A percentile compares a stretch with the other conserved stretches of the same genome.
Conservation (phyloP, 2,113 vertebrate genomes). For the Chlorodrepanis virens region DNA sequence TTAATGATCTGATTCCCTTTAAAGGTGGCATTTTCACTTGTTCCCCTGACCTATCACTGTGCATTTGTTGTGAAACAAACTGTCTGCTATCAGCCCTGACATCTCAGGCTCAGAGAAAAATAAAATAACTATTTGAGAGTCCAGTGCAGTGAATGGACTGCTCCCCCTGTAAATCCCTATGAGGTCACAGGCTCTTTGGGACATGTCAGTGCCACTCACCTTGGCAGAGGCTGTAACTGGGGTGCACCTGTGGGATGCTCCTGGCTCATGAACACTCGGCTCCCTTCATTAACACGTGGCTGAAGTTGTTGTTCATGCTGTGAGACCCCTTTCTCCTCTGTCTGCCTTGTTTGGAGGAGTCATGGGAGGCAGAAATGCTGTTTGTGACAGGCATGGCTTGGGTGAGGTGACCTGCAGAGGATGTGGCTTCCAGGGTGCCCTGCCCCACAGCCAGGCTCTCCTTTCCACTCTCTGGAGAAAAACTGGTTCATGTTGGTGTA, state of each 20-base stretch:
- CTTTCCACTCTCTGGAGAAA: neutral
- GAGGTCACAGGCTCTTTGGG: accelerated
- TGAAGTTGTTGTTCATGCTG: neutral
- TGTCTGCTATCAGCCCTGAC: neutral
- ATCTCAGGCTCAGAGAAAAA: neutral
- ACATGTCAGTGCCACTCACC: accelerated
- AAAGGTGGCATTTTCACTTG: slow-evolving; percentile 44
- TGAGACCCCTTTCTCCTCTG: neutral
- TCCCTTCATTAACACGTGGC: neutral
- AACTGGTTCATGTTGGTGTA: neutral
- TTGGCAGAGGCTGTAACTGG: neutral
- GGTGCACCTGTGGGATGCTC: neutral
- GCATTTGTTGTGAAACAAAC: neutral
- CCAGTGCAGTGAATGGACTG: neutral
- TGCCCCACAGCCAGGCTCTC: neutral
- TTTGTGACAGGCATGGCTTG: neutral
- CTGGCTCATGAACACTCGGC: neutral
- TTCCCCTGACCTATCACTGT: neutral
- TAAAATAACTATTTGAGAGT: neutral
- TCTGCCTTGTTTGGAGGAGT: neutral
- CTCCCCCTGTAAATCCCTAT: neutral
- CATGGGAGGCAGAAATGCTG: neutral
- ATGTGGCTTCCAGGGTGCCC: neutral
- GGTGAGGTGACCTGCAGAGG: neutral
- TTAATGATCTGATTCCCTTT: slow-evolving; percentile 47